Base-by-base conservation (phyloP, 2,113 vertebrate species). In the Mugil cephalus region DNA sequence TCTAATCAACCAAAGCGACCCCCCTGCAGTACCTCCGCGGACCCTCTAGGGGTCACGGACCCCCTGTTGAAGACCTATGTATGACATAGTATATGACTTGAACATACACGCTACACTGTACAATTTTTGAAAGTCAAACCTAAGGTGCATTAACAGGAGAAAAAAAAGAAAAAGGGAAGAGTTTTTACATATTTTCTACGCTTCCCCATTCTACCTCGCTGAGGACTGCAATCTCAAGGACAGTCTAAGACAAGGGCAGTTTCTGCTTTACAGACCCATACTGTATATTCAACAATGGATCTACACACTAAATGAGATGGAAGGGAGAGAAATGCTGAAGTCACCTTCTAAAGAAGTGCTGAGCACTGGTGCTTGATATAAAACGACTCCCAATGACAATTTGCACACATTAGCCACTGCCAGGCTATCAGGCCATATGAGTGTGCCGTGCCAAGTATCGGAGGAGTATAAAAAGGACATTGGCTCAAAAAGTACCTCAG, bases 381-480 rank as follows among this genome's bases (percentile, higher is more conserved):
- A 93, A 93, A 91, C 89, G 91, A 89, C 89, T 88, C 91, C 89
- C 90, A 90, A 91, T 91, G 93, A 94, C 90, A 91, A 93, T 94
- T 93, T 93, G 91, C 92, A 91, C 89, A 90, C 91, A 93, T 93
- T 93, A 93, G 86, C 91, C 87, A 87, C 55, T 69, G 86, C 83
- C 89, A 85, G 85, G 84, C 90, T 90, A 90, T 89, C 85, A 79
- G 83, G 81, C 85, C 61, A 47, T 71, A 80, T 72, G 87, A 80
- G 87, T 59, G 83, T 68, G 72, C 21, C 19, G 74, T 89, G 91
- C 89, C 91, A 92, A 92, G 87, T 83, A 72, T 79, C 74, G 77
- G 72, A 74, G 61, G 74, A 52, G 72, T 59, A 81, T 84, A 85
- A 88, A 88, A 86, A 79, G 83, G 85, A 91, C 86, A 83, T 87